Conservation (phyloP, 1,140 invertebrate genomes). For the Pachyrhynchus sulphureomaculatus region DNA sequence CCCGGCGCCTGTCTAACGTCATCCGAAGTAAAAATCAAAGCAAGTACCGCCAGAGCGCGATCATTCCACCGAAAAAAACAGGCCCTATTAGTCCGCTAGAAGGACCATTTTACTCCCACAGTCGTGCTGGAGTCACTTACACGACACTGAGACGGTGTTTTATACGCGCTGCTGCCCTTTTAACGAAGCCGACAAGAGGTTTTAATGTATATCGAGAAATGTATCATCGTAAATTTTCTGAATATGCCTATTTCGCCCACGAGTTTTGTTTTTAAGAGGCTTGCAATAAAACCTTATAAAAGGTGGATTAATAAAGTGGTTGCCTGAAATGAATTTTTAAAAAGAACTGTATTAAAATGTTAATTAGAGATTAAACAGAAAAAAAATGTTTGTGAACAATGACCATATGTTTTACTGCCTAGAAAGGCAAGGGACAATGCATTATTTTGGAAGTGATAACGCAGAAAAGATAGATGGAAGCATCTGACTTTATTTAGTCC, state of each 20-base stretch:
- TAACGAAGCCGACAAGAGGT: constrained; percentile 19
- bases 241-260: constrained; percentile 16
- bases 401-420: no score
- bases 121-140: constrained; percentile 2
- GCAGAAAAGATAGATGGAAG: no score
- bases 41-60: constrained; percentile 14
- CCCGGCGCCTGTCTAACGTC: constrained; percentile 35
- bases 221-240: constrained; percentile 24
- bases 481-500: no score
- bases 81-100: constrained; percentile 23
- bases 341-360: no score
- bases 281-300: no score
- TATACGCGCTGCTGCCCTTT: constrained; percentile 28
- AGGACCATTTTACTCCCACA: constrained; percentile 30
- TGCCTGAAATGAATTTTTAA: no score
- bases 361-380: no score
- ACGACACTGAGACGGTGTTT: constrained; percentile 24
- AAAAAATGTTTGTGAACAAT: no score
- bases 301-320: no score
- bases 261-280: neutral
- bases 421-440: no score
- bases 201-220: constrained; percentile 18
- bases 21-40: constrained; percentile 28
- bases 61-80: constrained; percentile 11
- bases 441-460: no score